A percentile compares a stretch with the other conserved stretches of the same genome.
These are phyloP conservation scores for Sorex maritimensis DNA, from an alignment of 2,797 vertebrate species.

Conservation along the genomic window DNA sequence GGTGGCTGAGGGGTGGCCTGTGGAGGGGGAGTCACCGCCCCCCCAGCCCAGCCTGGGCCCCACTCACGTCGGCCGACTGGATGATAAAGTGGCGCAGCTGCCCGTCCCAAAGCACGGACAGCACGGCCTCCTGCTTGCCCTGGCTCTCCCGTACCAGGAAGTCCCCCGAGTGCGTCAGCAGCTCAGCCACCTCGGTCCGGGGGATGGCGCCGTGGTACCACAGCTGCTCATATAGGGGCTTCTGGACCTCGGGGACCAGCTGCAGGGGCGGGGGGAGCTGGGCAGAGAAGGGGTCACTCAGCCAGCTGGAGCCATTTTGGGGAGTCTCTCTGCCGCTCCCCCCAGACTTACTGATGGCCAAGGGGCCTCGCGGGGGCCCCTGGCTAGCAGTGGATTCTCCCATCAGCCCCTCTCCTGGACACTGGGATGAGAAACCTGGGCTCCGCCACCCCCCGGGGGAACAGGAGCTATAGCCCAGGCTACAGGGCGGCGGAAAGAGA, in stretches of 20 bases:
- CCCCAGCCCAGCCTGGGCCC: too few relatives aligned
- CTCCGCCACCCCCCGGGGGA: not conserved
- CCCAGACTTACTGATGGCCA: too few relatives aligned
- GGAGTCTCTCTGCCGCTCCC: too few relatives aligned
- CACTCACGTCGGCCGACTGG: constrained; percentile 94
- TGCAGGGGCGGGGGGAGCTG: constrained; percentile 92
- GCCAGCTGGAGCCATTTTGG: not conserved
- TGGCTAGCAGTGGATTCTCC: not conserved
- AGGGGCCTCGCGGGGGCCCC: too few relatives aligned
- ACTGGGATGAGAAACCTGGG: too few relatives aligned
- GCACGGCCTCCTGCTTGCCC: constrained; percentile 96
- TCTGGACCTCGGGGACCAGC: constrained; percentile 92
- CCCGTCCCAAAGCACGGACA: constrained; percentile 95
- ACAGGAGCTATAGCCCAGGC: too few relatives aligned
- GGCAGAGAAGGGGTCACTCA: constrained; percentile 6
- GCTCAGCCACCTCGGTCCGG: constrained; percentile 94
- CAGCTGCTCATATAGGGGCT: constrained; percentile 95
- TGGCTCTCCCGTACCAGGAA: constrained; percentile 97
- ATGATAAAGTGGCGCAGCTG: constrained; percentile 97
- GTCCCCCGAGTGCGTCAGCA: constrained; percentile 94
- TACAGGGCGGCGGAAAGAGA: not conserved
- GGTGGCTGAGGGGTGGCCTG: not conserved
- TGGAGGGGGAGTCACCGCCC: not conserved
- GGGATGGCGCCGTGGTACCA: constrained; percentile 99
- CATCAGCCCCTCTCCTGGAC: too few relatives aligned